Conservation (phyloP, 2,797 vertebrate species). For the Chelidonichthys spinosus region DNA sequence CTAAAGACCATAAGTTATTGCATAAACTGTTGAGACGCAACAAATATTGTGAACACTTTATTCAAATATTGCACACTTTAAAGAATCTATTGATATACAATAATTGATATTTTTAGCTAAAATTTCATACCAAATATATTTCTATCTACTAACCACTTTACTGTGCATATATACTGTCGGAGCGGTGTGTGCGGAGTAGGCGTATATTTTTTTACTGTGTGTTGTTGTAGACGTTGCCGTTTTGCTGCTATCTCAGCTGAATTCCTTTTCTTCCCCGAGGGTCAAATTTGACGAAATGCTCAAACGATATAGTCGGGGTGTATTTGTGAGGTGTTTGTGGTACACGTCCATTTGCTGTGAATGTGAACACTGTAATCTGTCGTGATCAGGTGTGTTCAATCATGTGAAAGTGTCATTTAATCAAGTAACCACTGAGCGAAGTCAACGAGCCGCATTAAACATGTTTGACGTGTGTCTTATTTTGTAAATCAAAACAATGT, state of each 20-base stretch:
- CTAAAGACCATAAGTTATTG: conserved; percentile 8
- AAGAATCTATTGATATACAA: conserved; percentile 35
- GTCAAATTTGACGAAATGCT: conserved; percentile 30
- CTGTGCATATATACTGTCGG: conserved; percentile 73
- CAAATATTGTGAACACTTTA: conserved; percentile 38
- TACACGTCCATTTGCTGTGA: conserved; percentile 29
- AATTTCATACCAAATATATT: conserved; percentile 66
- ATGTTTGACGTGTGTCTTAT: conserved; percentile 10
- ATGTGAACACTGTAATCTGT: conserved; percentile 43
- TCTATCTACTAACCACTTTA: conserved; percentile 70
- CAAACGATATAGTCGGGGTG: conserved; percentile 17
- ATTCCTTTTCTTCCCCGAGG: conserved; percentile 14
- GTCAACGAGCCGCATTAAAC: conserved; percentile 1
- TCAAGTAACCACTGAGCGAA: conserved; percentile 3
- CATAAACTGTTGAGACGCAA: conserved; percentile 37
- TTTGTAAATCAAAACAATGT: conserved; percentile 8
- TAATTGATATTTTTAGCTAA: conserved; percentile 59
- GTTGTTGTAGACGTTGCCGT: conserved; percentile 55
- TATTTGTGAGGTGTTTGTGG: conserved; percentile 40
- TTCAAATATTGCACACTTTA: conserved; percentile 49
- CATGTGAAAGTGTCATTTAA: not conserved
- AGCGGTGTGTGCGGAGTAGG: conserved; percentile 33
- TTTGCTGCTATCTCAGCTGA: conserved; percentile 76
- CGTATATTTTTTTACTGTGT: conserved; percentile 59
- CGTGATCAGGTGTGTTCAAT: conserved; percentile 17